These are phyloP conservation scores for Oryzias sinensis DNA, from an alignment of 2,797 vertebrate genomes.

Conservation along the genomic window DNA sequence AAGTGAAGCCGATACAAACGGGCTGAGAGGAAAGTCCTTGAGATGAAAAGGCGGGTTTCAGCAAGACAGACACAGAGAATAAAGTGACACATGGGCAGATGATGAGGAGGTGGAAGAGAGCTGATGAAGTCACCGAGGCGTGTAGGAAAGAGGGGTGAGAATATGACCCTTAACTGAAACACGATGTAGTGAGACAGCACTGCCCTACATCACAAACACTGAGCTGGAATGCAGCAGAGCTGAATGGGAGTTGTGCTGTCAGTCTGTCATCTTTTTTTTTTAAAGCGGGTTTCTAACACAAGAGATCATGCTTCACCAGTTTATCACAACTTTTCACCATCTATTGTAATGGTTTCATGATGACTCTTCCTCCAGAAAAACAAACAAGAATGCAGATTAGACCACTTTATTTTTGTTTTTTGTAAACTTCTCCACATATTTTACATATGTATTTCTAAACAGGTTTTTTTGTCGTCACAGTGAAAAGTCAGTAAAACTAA, in stretches of 20 bases:
- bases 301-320: neutral
- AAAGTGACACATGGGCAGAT: constrained; percentile 45
- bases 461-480: constrained; percentile 2
- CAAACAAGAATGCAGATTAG: neutral
- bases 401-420: neutral
- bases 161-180: constrained; percentile 61
- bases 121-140: constrained; percentile 59
- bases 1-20: neutral
- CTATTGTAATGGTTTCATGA: constrained; percentile 1
- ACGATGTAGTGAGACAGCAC: constrained; percentile 47
- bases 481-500: constrained; percentile 6
- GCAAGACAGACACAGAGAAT: constrained; percentile 27
- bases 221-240: constrained; percentile 26
- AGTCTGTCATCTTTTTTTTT: constrained; percentile 17
- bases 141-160: constrained; percentile 58
- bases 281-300: constrained; percentile 2
- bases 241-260: constrained; percentile 20
- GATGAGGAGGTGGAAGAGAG: constrained; percentile 62
- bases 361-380: neutral
- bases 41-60: constrained; percentile 27
- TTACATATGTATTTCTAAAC: neutral
- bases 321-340: constrained; percentile 6
- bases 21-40: constrained; percentile 4
- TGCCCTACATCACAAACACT: constrained; percentile 39
- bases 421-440: neutral